Percentiles rank a stretch among this genome's conserved stretches.
Evolutionary conservation across 2,113 vertebrate species (phyloP).

Genomic region (Riparia riparia): DNA sequence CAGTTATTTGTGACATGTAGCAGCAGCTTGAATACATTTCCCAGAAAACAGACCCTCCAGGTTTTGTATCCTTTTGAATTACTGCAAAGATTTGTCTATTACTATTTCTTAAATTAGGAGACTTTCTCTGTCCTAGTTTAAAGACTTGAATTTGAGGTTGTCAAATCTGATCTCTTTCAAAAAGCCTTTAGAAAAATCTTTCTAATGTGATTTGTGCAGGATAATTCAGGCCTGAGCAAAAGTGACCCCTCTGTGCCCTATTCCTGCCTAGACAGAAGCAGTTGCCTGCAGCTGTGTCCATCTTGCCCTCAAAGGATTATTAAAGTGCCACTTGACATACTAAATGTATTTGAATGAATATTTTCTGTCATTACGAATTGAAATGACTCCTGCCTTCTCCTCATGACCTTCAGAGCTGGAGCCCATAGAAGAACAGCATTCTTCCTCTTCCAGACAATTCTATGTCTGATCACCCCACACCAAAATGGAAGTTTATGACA

Average conservation of each 20-base stretch:
- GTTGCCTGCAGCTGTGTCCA: conserved; percentile 43
- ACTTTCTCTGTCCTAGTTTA: not conserved
- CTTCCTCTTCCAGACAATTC: not conserved
- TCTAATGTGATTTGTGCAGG: not conserved
- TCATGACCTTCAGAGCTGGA: not conserved
- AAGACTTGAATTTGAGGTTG: not conserved
- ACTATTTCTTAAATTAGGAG: not conserved
- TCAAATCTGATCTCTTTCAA: not conserved
- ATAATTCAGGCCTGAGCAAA: conserved; percentile 13
- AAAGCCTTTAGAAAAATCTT: conserved; percentile 17
- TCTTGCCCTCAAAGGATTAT: conserved; percentile 25
- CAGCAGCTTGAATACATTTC: not conserved
- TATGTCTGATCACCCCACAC: not conserved
- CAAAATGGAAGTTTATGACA: not conserved
- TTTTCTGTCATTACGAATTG: conserved; percentile 20
- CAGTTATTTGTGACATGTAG: not conserved
- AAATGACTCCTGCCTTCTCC: conserved; percentile 8
- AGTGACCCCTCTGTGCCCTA: conserved; percentile 24
- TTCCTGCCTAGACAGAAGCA: conserved; percentile 40
- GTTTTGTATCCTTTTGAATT: not conserved
- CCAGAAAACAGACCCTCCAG: not conserved
- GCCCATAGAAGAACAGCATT: not conserved
- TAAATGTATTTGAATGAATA: conserved; percentile 12
- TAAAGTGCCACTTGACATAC: conserved; percentile 33
- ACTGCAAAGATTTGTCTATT: not conserved